Evolutionary conservation across 2,797 vertebrate species (phyloP).

Genomic region (Anabacerthia variegaticeps): DNA sequence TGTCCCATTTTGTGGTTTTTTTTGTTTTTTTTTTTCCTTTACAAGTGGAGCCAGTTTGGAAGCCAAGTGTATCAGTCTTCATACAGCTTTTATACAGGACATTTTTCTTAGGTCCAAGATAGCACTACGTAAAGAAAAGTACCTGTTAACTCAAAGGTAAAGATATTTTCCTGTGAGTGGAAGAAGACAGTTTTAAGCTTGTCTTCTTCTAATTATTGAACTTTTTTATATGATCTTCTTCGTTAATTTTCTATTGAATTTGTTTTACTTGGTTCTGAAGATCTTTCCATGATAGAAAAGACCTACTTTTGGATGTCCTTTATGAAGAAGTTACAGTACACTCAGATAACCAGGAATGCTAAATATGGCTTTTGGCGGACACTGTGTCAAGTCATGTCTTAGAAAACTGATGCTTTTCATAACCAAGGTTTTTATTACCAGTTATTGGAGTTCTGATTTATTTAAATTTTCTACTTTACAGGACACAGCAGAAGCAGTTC

Average conservation of each 20-base stretch:
- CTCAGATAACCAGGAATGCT: not conserved
- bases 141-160: not conserved
- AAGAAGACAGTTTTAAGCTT: not conserved
- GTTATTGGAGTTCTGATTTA: not conserved
- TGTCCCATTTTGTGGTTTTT: rapidly evolving
- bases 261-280: not conserved
- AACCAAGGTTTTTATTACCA: not conserved
- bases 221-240: not conserved
- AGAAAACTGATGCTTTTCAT: not conserved
- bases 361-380: not conserved
- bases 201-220: not conserved
- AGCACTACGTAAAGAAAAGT: not conserved
- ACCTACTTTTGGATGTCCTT: not conserved
- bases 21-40: not conserved
- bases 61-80: not conserved
- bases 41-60: not conserved
- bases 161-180: not conserved
- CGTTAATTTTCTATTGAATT: not conserved
- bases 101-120: not conserved
- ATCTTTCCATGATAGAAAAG: not conserved
- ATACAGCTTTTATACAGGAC: not conserved
- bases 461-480: not conserved
- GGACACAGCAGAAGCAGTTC: not conserved
- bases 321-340: not conserved
- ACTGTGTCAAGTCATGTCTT: not conserved